phyloP scores from a whole-genome alignment of 2,797 vertebrate genomes.

The Nothura maculosa region DNA sequence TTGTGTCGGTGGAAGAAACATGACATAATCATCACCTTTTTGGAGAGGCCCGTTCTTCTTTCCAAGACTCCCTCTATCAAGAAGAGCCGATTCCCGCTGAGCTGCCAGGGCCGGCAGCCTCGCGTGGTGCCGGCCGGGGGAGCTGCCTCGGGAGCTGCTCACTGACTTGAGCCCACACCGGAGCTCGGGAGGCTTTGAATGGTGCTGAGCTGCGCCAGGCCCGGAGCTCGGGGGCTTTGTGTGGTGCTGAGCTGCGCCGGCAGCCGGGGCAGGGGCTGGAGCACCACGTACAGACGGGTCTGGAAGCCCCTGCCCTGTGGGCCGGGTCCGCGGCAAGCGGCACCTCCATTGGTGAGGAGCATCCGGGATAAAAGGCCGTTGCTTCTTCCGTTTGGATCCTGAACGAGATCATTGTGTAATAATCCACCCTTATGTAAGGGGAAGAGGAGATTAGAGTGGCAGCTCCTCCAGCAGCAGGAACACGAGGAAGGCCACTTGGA shows the following conservation, averaged over 20 bases:
- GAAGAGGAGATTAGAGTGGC: neutral
- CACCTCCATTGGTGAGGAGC: neutral
- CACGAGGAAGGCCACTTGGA: neutral
- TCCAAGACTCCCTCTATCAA: neutral
- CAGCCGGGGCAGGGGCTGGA: neutral
- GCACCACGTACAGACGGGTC: neutral
- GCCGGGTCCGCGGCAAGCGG: too few relatives aligned
- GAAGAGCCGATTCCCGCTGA: neutral
- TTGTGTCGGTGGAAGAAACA: fast-evolving
- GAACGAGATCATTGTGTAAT: neutral
- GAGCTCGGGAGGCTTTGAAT: neutral
- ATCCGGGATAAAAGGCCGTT: neutral
- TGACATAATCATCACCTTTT: neutral
- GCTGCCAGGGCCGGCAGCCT: neutral
- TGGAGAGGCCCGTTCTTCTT: neutral
- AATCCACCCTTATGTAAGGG: neutral
- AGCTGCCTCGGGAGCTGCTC: neutral
- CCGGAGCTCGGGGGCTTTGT: neutral
- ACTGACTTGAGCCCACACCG: neutral
- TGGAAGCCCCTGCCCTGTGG: neutral
- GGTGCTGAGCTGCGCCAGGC: too few relatives aligned
- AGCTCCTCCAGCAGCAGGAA: neutral
- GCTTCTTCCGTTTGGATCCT: conserved; percentile 8
- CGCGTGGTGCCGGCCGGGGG: fast-evolving
- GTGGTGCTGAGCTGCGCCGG: neutral